Conservation (phyloP, 2,797 vertebrate genomes). For the Spinus olivaceus region DNA sequence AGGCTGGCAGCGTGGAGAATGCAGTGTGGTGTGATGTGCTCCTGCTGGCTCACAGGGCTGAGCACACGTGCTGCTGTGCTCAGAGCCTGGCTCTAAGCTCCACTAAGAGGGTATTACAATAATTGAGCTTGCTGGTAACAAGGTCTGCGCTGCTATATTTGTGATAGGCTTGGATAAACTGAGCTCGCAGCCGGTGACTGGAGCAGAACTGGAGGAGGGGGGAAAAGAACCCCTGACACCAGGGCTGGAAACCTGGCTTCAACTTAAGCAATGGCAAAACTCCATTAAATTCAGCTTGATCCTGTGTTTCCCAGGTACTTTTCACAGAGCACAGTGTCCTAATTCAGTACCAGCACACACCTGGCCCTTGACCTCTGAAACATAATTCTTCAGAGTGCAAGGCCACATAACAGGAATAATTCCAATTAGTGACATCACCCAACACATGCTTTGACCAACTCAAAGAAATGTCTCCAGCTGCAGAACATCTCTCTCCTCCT, state of each 20-base stretch:
- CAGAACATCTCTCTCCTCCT: not conserved
- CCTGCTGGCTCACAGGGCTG: slow-evolving; percentile 7
- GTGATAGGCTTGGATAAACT: slow-evolving; percentile 20
- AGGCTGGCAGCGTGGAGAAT: slow-evolving; percentile 3
- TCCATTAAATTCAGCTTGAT: not conserved
- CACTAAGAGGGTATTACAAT: not conserved
- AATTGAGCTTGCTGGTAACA: slow-evolving; percentile 31
- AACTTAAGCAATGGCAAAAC: not conserved
- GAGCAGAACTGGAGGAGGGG: not conserved
- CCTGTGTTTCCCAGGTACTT: not conserved
- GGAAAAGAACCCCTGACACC: not conserved
- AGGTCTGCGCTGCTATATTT: not conserved
- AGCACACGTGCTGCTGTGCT: not conserved
- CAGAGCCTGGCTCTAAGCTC: not conserved
- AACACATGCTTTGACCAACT: not conserved
- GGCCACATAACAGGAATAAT: not conserved
- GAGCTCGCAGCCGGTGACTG: not conserved
- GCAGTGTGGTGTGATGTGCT: not conserved
- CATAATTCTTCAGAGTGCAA: not conserved
- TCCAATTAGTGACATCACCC: not conserved
- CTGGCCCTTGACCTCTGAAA: not conserved
- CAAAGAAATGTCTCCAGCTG: not conserved
- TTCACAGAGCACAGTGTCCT: not conserved
- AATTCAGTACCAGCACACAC: not conserved
- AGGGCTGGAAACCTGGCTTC: not conserved